Conservation (phyloP, 30 jellyfish, hydroid and myxozoan genomes). For the Pelagia noctiluca region DNA sequence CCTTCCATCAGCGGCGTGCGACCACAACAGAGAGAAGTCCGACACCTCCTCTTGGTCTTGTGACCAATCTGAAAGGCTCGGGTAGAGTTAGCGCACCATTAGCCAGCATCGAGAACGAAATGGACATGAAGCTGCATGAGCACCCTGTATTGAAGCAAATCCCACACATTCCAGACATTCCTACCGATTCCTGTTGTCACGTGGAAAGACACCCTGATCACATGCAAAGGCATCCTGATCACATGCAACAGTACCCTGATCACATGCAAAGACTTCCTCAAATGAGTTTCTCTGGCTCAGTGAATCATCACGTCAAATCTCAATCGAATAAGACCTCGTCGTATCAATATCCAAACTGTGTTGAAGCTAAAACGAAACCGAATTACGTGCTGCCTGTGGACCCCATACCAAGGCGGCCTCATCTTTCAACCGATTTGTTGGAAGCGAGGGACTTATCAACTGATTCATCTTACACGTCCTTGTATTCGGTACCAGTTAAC, state of each 20-base stretch:
- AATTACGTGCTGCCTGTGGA: slow-evolving; percentile 49
- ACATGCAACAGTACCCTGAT: too few relatives aligned
- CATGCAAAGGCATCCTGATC: neutral
- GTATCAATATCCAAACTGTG: neutral
- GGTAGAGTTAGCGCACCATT: slow-evolving; percentile 5
- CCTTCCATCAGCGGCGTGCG: slow-evolving; percentile 64
- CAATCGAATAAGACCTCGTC: neutral
- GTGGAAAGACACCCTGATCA: neutral
- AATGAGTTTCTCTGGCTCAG: too few relatives aligned
- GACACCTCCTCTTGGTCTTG: slow-evolving; percentile 58
- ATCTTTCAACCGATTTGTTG: slow-evolving; percentile 21
- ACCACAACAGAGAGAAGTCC: slow-evolving; percentile 70
- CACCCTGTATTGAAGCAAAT: neutral
- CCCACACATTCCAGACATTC: neutral
- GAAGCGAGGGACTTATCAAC: slow-evolving; percentile 50
- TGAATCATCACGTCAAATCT: neutral
- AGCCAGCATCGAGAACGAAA: slow-evolving; percentile 1
- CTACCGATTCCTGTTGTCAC: neutral
- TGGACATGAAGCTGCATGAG: slow-evolving; percentile 8
- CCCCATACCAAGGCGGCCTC: slow-evolving; percentile 43
- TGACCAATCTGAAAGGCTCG: slow-evolving; percentile 28
- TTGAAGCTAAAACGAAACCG: neutral
- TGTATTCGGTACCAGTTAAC: slow-evolving; percentile 7
- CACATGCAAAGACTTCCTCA: too few relatives aligned
- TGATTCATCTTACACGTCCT: slow-evolving; percentile 36